Conservation (phyloP, 1,140 invertebrate genomes). For the Polyergus mexicanus region DNA sequence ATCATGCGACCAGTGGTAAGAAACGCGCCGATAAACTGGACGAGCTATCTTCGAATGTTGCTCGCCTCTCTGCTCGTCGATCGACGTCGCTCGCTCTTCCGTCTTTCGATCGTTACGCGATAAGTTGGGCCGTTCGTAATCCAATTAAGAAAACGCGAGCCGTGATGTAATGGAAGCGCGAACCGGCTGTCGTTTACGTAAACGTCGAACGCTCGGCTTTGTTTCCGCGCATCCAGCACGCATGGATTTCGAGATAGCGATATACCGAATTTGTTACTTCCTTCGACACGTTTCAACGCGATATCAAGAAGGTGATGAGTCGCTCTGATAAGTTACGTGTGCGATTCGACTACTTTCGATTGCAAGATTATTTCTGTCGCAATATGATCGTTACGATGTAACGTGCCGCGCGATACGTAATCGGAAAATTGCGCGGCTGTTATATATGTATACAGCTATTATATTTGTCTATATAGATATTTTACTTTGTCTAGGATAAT, state of each 20-base stretch:
- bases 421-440: constrained; percentile 29
- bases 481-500: background rate
- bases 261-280: constrained; percentile 11
- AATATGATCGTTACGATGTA: constrained; percentile 12
- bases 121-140: constrained; percentile 21
- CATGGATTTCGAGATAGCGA: background rate
- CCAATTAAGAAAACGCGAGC: constrained; percentile 21
- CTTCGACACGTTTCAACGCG: constrained; percentile 30
- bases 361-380: constrained; percentile 41
- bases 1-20: constrained; percentile 40
- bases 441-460: constrained; percentile 1
- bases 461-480: background rate
- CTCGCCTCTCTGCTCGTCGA: background rate
- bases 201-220: constrained; percentile 30
- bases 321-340: background rate
- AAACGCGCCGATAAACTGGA: constrained; percentile 59
- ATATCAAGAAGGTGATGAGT: constrained; percentile 32
- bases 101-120: constrained; percentile 20
- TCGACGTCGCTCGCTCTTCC: background rate
- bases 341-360: constrained; percentile 30
- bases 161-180: constrained; percentile 4
- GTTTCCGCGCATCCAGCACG: constrained; percentile 22
- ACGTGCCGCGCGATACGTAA: constrained; percentile 39
- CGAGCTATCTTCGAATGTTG: constrained; percentile 7
- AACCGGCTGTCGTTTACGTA: background rate